phyloP scores from a whole-genome alignment of 1,140 invertebrate genomes.

The Drosophila murphyi region DNA sequence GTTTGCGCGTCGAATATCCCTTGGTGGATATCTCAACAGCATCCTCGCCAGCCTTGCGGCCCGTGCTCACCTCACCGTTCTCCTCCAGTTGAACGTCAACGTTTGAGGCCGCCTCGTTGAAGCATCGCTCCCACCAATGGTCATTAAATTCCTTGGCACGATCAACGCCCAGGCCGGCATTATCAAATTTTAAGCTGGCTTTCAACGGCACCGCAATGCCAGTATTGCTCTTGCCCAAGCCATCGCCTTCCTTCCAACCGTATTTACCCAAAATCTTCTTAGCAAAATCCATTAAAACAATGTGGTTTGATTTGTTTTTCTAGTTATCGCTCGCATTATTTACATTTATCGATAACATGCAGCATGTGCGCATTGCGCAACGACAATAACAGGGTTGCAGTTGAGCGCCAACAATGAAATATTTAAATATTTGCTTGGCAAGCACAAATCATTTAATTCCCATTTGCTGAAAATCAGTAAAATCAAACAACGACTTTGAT shows the following conservation, averaged over 20 bases:
- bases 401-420: conserved; percentile 10
- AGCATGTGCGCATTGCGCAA: neutral
- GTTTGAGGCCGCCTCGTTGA: conserved; percentile 90
- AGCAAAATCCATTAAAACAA: conserved; percentile 86
- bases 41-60: conserved; percentile 80
- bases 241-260: conserved; percentile 91
- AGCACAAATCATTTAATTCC: neutral
- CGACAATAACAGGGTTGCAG: neutral
- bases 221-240: conserved; percentile 90
- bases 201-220: conserved; percentile 91
- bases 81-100: conserved; percentile 85
- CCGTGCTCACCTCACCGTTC: conserved; percentile 74
- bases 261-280: conserved; percentile 87
- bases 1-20: conserved; percentile 84
- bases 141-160: conserved; percentile 88
- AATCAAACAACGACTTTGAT: conserved; percentile 14
- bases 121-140: conserved; percentile 93
- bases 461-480: neutral
- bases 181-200: conserved; percentile 91
- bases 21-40: conserved; percentile 85
- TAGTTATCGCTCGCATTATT: conserved; percentile 10
- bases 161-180: conserved; percentile 91
- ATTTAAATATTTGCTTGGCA: neutral
- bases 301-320: conserved; percentile 3
- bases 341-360: conserved; percentile 12